These are phyloP conservation scores for Nothobranchius kuhntae DNA, from an alignment of 2,113 vertebrate genomes.

Conservation along the genomic window DNA sequence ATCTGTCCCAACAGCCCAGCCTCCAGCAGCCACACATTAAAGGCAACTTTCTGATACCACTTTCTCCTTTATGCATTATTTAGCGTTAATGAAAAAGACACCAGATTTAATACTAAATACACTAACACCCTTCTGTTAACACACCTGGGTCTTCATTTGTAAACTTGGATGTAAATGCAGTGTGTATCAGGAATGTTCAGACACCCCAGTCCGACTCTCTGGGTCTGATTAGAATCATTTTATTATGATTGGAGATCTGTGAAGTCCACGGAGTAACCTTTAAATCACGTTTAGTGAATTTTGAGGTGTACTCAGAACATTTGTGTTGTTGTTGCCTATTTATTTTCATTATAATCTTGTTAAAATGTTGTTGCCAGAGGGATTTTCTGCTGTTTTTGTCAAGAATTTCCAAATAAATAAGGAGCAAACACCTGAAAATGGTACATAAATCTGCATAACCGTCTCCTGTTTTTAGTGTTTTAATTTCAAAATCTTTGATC, in stretches of 20 bases:
- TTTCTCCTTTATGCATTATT: constrained; percentile 5
- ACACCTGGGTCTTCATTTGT: background rate
- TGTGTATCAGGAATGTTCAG: no score
- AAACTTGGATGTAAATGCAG: no score
- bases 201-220: no score
- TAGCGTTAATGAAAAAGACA: background rate
- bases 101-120: background rate
- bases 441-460: background rate
- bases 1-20: constrained; percentile 25
- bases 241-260: no score
- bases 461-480: no score
- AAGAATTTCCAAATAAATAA: background rate
- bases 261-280: no score
- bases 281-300: background rate
- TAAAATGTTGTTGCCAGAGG: background rate
- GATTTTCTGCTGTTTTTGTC: background rate
- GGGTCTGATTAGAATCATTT: no score
- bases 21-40: constrained; percentile 9
- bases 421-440: background rate
- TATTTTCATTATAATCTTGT: background rate
- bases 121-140: background rate
- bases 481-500: no score
- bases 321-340: background rate
- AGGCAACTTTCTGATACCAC: background rate
- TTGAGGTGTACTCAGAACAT: background rate